Base-by-base conservation (phyloP, 2,888 invertebrate genomes). In the Neoaliturus tenellus region DNA sequence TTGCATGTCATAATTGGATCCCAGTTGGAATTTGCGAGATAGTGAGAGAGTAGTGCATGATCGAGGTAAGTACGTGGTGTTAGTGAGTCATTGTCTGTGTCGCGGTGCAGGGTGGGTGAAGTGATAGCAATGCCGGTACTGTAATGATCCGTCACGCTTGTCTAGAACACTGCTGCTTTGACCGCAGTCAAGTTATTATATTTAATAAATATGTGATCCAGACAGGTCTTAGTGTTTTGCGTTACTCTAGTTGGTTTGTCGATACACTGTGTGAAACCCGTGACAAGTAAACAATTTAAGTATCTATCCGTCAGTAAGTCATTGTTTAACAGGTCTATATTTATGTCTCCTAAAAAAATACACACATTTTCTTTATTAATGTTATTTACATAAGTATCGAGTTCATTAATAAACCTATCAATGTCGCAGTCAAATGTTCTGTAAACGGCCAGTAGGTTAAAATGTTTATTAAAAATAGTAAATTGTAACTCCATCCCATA, bases 151-250 rank as follows among this genome's bases (percentile, higher is more conserved):
- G 82, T 71, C 5, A 81, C 41, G 28, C 28, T 55, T 3, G 81
- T 81, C 39, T 58, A 62, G 35, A 51, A 6, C 51, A 39, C 81
- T 2, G 71, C 82, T 51, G 71, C 28, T 39, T 51, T 31, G 4
- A 82, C 51, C 4, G 0, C 20, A 41, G n/a, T 28, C 31, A 25
- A 35, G 39, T 73, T 17, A 8, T 39, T 14, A 71, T 67, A 82
- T 71, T 41, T 69, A 5, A 82, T 17, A 82, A 82, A 82, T 28
- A 51, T 51, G 33, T 51, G 73, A 55, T 82, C 82, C 48, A 82
- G 51, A 51, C 73, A 51, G 17, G 73, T 41, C 6, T 14, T 23
- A 33, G 31, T 73, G 20, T 69, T 48, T n/a, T 44, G 33, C 8
- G 73, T 71, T 14, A 48, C 69, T 73, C 82, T 71, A 0, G 73